These are phyloP conservation scores for Rynchops niger DNA, from an alignment of 2,113 vertebrate genomes.

Conservation along the genomic window DNA sequence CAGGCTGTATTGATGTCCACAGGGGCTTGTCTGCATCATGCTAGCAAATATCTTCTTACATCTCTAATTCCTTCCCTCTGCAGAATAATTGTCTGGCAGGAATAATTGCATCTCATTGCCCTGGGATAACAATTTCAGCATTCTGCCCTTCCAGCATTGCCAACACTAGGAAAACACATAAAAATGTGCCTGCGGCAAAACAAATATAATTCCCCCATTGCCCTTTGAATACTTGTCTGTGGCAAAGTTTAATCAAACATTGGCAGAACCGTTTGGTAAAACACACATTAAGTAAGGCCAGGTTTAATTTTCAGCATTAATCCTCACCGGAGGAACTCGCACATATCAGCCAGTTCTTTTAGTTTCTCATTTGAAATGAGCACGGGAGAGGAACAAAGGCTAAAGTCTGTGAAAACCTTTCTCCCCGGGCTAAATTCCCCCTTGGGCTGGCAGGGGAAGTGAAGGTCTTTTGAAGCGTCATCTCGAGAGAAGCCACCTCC, in stretches of 20 bases:
- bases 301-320: constrained; percentile 17
- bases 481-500: neutral
- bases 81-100: neutral
- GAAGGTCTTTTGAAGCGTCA: neutral
- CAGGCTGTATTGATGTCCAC: neutral
- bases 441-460: neutral
- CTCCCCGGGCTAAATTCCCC: neutral
- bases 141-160: neutral
- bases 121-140: neutral
- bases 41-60: neutral
- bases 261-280: neutral
- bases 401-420: neutral
- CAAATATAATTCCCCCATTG: neutral
- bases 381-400: neutral
- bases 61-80: neutral
- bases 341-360: rapidly evolving
- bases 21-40: neutral
- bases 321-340: neutral
- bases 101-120: neutral
- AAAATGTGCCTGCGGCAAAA: constrained; percentile 17
- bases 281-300: neutral
- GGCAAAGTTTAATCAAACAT: constrained; percentile 3
- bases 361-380: neutral
- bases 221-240: constrained; percentile 17
- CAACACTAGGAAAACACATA: neutral